phyloP scores from a whole-genome alignment of 1,140 invertebrate genomes.

The Drosophila tsacasi region DNA sequence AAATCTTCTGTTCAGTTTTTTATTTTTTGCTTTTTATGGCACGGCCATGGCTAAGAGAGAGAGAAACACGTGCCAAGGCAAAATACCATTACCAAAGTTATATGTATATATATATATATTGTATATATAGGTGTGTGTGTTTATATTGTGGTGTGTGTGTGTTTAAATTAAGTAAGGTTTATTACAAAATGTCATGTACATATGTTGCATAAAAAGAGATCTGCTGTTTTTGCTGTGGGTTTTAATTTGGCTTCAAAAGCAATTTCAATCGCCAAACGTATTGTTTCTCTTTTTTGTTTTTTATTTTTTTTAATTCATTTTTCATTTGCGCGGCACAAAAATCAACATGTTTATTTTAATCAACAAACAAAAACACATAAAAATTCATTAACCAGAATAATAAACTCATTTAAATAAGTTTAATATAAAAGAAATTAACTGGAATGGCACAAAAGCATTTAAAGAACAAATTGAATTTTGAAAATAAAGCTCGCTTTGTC shows the following conservation, averaged over 20 bases:
- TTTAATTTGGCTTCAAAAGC: slow-evolving; percentile 49
- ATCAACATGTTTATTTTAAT: slow-evolving; percentile 58
- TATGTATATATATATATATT: slow-evolving; percentile 29
- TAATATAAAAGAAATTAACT: slow-evolving; percentile 21
- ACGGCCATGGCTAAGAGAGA: slow-evolving; percentile 70
- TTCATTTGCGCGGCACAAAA: slow-evolving; percentile 48
- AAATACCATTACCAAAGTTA: slow-evolving; percentile 75
- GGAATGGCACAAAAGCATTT: slow-evolving; percentile 53
- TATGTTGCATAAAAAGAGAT: slow-evolving; percentile 43
- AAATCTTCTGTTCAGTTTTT: slow-evolving; percentile 43
- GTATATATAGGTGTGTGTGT: slow-evolving; percentile 35
- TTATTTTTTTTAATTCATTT: slow-evolving; percentile 36
- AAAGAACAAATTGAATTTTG: slow-evolving; percentile 40
- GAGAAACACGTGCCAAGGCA: slow-evolving; percentile 80
- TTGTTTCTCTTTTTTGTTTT: slow-evolving; percentile 13
- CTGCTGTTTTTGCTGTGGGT: slow-evolving; percentile 48
- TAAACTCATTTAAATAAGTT: slow-evolving; percentile 53
- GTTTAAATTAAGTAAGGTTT: slow-evolving; percentile 40
- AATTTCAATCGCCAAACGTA: slow-evolving; percentile 38
- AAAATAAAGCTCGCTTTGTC: slow-evolving; percentile 39
- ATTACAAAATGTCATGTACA: slow-evolving; percentile 70
- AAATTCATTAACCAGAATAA: slow-evolving; percentile 61
- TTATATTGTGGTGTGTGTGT: slow-evolving; percentile 37
- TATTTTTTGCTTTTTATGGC: slow-evolving; percentile 45
- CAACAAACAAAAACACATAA: slow-evolving; percentile 62